Conservation (phyloP, 2,113 vertebrate genomes). For the Rana temporaria region DNA sequence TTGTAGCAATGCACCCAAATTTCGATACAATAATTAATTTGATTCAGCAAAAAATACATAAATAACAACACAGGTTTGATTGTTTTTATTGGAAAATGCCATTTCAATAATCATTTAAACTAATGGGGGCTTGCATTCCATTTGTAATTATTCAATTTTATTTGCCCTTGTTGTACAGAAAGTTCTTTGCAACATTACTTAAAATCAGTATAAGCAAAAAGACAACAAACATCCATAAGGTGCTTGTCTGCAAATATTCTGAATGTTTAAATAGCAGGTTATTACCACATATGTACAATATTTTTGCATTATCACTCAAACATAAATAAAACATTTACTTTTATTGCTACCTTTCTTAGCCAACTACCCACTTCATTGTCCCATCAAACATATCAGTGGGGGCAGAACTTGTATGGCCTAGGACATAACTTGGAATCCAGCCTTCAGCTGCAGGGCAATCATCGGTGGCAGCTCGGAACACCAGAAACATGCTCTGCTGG, state of each 20-base stretch:
- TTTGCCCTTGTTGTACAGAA: slow-evolving; percentile 40
- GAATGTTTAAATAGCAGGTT: slow-evolving; percentile 16
- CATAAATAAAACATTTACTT: slow-evolving; percentile 38
- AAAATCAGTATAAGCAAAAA: slow-evolving; percentile 27
- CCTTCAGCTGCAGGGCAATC: slow-evolving; percentile 98
- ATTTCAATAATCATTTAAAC: slow-evolving; percentile 33
- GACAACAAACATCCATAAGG: slow-evolving; percentile 36
- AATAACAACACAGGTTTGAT: not conserved
- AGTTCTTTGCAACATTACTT: slow-evolving; percentile 26
- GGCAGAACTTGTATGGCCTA: slow-evolving; percentile 94
- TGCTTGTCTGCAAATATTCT: slow-evolving; percentile 24
- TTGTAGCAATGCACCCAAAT: no score
- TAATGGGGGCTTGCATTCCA: slow-evolving; percentile 1
- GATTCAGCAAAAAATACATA: not conserved
- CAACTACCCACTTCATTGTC: slow-evolving; percentile 89
- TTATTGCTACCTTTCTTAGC: slow-evolving; percentile 40
- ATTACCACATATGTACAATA: slow-evolving; percentile 34
- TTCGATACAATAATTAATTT: not conserved
- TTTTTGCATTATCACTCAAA: slow-evolving; percentile 26
- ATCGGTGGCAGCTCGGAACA: slow-evolving; percentile 96
- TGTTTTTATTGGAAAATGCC: slow-evolving; percentile 21
- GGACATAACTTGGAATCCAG: slow-evolving; percentile 98
- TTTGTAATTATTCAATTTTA: slow-evolving; percentile 30
- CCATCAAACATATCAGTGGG: slow-evolving; percentile 90
- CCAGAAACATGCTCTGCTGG: slow-evolving; percentile 99